Conservation (phyloP, 2,113 vertebrate species). For the Microcebus griseorufus region DNA sequence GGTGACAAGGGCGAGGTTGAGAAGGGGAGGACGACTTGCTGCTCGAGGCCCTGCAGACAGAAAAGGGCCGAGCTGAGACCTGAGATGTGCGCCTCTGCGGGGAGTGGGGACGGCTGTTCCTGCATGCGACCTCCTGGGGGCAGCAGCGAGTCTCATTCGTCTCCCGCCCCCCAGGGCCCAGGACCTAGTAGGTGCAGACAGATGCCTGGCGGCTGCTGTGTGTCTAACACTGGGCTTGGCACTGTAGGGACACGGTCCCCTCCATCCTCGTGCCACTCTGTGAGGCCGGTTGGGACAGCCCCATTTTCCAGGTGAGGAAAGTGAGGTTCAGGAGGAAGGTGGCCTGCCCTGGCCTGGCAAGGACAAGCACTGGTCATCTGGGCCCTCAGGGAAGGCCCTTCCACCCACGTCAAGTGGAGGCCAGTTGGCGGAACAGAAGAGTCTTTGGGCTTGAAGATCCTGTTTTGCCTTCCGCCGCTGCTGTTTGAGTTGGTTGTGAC, state of each 20-base stretch:
- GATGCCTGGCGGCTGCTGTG: not conserved
- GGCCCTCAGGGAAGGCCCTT: not conserved
- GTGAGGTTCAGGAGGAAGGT: not conserved
- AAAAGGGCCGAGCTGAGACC: not conserved
- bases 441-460: not conserved
- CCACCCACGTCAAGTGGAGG: accelerated
- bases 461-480: not conserved
- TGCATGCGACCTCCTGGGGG: not conserved
- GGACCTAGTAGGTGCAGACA: too few species aligned
- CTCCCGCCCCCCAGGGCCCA: too few species aligned
- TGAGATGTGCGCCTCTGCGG: accelerated
- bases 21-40: not conserved
- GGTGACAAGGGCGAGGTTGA: not conserved
- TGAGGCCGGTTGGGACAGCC: not conserved
- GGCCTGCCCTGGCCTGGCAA: not conserved
- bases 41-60: not conserved
- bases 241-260: accelerated
- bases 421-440: not conserved
- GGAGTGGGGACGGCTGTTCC: not conserved
- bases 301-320: not conserved
- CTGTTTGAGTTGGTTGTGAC: constrained; percentile 28
- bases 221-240: too few species aligned
- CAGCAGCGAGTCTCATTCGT: accelerated
- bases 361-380: not conserved
- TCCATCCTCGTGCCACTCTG: accelerated